phyloP scores from a whole-genome alignment of 2,888 invertebrate genomes.

The Dioctria linearis region DNA sequence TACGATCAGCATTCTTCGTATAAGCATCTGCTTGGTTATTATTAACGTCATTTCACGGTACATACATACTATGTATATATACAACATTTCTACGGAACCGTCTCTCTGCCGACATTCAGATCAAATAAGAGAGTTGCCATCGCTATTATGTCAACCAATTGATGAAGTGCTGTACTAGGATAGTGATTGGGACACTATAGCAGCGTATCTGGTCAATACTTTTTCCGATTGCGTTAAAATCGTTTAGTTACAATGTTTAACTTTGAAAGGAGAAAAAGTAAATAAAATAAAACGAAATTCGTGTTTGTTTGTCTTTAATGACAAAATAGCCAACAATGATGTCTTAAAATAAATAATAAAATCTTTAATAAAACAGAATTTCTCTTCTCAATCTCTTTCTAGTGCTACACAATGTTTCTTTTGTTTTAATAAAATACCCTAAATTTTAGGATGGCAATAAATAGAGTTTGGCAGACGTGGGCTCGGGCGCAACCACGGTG shows the following conservation, averaged over 20 bases:
- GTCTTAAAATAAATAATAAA: constrained; percentile 50
- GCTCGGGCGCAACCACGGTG: constrained; percentile 17
- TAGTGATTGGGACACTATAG: too few relatives aligned
- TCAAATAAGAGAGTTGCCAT: too few relatives aligned
- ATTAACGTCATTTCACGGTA: too few relatives aligned
- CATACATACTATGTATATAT: too few relatives aligned
- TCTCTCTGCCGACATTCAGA: too few relatives aligned
- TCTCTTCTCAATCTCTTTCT: constrained; percentile 24
- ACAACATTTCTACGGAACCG: too few relatives aligned
- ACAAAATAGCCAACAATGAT: constrained; percentile 50
- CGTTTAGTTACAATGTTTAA: too few relatives aligned
- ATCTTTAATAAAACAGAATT: constrained; percentile 47
- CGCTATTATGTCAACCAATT: too few relatives aligned
- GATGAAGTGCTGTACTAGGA: too few relatives aligned
- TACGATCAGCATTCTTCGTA: too few relatives aligned
- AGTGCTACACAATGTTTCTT: constrained; percentile 23
- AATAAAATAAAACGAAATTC: constrained; percentile 30
- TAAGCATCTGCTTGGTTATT: too few relatives aligned
- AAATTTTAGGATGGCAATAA: constrained; percentile 49
- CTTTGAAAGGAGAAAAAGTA: neutral
- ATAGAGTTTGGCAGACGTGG: constrained; percentile 47
- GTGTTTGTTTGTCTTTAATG: constrained; percentile 47
- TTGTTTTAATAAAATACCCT: constrained; percentile 44
- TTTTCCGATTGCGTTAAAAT: too few relatives aligned
- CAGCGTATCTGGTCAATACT: neutral